Percentiles rank a stretch among this genome's conserved stretches.
These are phyloP conservation scores for Rallus limicola DNA, from an alignment of 2,113 vertebrate species.

Conservation along the genomic window DNA sequence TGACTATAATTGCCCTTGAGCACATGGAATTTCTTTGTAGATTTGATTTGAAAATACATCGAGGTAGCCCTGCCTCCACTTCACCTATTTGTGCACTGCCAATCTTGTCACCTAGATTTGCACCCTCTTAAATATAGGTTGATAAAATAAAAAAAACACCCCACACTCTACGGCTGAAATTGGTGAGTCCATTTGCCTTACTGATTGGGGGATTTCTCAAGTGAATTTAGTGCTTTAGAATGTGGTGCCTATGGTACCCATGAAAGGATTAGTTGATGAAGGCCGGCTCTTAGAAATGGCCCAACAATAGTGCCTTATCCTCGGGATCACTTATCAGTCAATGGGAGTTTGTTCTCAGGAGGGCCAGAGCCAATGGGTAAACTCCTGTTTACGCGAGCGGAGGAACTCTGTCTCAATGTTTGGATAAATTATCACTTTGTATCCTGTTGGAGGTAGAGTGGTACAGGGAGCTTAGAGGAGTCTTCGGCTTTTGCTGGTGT, in stretches of 20 bases:
- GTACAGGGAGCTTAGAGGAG: background rate
- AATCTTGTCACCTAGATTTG: background rate
- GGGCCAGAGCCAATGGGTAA: slow-evolving; percentile 63
- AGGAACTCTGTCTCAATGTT: slow-evolving; percentile 42
- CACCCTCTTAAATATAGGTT: background rate
- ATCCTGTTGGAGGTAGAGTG: slow-evolving; percentile 36
- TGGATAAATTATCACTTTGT: slow-evolving; percentile 66
- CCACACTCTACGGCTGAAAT: background rate
- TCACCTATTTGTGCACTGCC: slow-evolving; percentile 3
- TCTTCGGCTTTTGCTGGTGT: background rate
- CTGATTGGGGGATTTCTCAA: slow-evolving; percentile 49
- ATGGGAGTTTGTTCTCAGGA: slow-evolving; percentile 67
- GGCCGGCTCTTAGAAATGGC: slow-evolving; percentile 64
- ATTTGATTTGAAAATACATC: slow-evolving; percentile 34
- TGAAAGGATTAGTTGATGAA: slow-evolving; percentile 68
- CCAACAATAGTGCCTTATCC: slow-evolving; percentile 68
- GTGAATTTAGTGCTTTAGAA: slow-evolving; percentile 66
- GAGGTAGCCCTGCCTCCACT: background rate
- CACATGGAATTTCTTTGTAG: slow-evolving; percentile 49
- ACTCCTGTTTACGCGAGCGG: slow-evolving; percentile 48
- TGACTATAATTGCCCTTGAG: slow-evolving; percentile 61
- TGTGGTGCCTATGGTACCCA: slow-evolving; percentile 55
- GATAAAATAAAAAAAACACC: background rate
- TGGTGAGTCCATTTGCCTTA: slow-evolving; percentile 27
- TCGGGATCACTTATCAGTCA: slow-evolving; percentile 63